Evolutionary conservation across 2,888 invertebrate genomes (phyloP), one percentile per base, ranked within the genome.

Genomic region (Drosophila prostipennis): DNA sequence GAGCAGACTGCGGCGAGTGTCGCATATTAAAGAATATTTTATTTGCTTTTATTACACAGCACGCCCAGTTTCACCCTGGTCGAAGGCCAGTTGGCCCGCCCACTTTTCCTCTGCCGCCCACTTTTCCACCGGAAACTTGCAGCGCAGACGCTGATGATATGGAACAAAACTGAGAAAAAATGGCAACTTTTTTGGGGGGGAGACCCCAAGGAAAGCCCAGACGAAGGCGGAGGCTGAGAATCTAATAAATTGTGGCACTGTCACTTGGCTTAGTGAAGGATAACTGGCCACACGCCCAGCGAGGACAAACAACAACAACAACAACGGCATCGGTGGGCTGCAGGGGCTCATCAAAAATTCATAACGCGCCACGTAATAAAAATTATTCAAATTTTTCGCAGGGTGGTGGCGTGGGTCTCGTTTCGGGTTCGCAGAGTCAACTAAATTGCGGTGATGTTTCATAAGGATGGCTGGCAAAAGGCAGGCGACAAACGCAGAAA

Each of bases 331-430:
- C 72, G 71, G 57, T 69, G 70, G 65, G 71, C 53, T 19, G 63
- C 63, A 43, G 60, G 67, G 74, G 68, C 78, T 89, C 88, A 89
- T 90, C 89, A 87, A 85, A 89, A 89, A 90, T 89, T 89, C 89
- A 89, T 89, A 90, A 83, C 87, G 87, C 80, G 83, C 86, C 81
- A 86, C 83, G 87, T 86, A 86, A 89, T 89, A 89, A 89, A 89
- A 89, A 90, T 89, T 89, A 89, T 89, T 89, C 89, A 90, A 89
- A 89, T 89, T 89, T 87, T 82, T 84, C 79, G 80, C 78, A 80
- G 51, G 36, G 29, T 52, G 57, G 63, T 37, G 74, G 43, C 48
- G 46, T 57, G 37, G 11, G 53, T 26, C 11, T 8, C 34, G 53
- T 26, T 53, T 45, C 16, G 49, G 49, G 19, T 42, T 49, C 45